These are phyloP conservation scores for Liopterus haemorrhoidalis DNA, from an alignment of 2,888 invertebrate genomes.

Conservation along the genomic window DNA sequence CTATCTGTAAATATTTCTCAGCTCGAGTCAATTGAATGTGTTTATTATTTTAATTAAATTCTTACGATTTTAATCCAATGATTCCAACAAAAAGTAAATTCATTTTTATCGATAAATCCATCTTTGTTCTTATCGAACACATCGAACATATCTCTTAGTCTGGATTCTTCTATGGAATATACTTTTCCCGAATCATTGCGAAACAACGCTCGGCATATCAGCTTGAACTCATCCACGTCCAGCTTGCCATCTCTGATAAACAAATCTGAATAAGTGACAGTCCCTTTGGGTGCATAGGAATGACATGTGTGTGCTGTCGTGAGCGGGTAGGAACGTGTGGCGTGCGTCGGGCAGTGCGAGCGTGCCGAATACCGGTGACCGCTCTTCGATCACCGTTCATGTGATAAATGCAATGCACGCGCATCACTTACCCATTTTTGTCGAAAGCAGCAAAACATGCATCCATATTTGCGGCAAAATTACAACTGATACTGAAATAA, in stretches of 20 bases:
- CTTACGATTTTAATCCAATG: slow-evolving; percentile 84
- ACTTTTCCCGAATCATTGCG: slow-evolving; percentile 80
- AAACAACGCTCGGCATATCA: slow-evolving; percentile 79
- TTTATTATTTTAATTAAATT: slow-evolving; percentile 26
- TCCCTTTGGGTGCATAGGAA: not conserved
- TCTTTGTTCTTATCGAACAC: slow-evolving; percentile 76
- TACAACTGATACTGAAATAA: slow-evolving; percentile 31
- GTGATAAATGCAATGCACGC: not conserved
- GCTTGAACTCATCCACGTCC: slow-evolving; percentile 68
- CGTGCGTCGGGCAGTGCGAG: too few relatives aligned
- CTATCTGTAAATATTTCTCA: slow-evolving; percentile 57
- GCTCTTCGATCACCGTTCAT: too few relatives aligned
- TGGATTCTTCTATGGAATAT: slow-evolving; percentile 66
- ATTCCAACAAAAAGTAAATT: slow-evolving; percentile 84
- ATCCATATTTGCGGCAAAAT: slow-evolving; percentile 58
- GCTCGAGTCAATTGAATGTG: too few relatives aligned
- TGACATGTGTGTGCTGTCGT: not conserved
- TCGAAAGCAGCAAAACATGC: slow-evolving; percentile 88
- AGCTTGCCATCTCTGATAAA: slow-evolving; percentile 67
- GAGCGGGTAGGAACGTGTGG: too few relatives aligned
- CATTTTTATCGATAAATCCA: slow-evolving; percentile 71
- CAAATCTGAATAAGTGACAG: slow-evolving; percentile 21
- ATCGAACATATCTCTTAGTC: slow-evolving; percentile 68
- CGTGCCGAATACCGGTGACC: too few relatives aligned
- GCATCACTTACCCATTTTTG: slow-evolving; percentile 69